These are phyloP conservation scores for Homarus americanus DNA, from an alignment of 1,140 invertebrate species.

Conservation along the genomic window DNA sequence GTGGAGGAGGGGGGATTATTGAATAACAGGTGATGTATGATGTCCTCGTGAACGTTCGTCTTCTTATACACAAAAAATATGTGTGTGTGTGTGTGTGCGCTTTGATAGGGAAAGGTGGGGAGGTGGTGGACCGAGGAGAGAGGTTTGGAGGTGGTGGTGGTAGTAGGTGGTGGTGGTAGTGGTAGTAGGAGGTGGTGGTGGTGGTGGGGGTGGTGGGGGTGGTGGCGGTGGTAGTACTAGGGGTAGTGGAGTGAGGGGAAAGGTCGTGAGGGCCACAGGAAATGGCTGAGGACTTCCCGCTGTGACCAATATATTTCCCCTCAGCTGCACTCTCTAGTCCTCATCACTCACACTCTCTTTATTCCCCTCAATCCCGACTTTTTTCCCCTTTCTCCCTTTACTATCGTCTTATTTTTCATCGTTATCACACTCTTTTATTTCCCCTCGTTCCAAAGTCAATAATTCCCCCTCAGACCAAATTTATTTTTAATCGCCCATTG, in stretches of 20 bases:
- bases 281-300: conserved; percentile 14
- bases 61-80: too few relatives aligned
- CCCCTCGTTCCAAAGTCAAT: not conserved
- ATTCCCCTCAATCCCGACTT: not conserved
- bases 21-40: too few relatives aligned
- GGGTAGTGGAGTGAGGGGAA: not conserved
- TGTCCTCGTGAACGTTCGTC: too few relatives aligned
- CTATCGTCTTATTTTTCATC: not conserved
- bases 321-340: conserved; percentile 15
- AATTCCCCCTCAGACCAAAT: not conserved
- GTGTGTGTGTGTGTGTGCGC: too few relatives aligned
- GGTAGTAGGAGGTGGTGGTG: not conserved
- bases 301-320: conserved; percentile 32
- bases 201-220: not conserved
- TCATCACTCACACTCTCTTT: conserved; percentile 10
- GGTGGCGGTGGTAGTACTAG: not conserved
- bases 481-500: not conserved
- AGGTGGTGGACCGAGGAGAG: too few relatives aligned
- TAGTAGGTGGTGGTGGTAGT: not conserved
- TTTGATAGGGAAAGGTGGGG: too few relatives aligned
- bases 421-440: too few relatives aligned
- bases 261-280: not conserved
- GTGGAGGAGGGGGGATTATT: too few relatives aligned
- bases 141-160: not conserved
- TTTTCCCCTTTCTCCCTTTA: not conserved